Evolutionary conservation across 2,888 invertebrate species (phyloP).

Genomic region (Sinohyriopsis cumingii): DNA sequence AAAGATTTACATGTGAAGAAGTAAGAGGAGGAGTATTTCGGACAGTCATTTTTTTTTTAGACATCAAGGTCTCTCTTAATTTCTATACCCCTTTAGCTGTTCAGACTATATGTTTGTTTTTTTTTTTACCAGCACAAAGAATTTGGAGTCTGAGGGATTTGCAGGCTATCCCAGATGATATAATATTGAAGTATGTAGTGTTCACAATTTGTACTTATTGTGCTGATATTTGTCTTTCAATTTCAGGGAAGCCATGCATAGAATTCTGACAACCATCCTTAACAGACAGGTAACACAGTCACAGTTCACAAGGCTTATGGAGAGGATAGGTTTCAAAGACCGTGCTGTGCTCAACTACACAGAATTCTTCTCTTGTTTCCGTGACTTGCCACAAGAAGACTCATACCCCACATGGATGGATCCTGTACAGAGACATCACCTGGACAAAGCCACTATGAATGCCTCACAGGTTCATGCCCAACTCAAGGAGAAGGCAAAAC

Average conservation of each 20-base stretch:
- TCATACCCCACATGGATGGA: slow-evolving; percentile 69
- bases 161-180: too few relatives aligned
- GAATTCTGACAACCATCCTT: slow-evolving; percentile 63
- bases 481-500: slow-evolving; percentile 67
- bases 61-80: too few relatives aligned
- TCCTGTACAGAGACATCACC: slow-evolving; percentile 58
- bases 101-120: too few relatives aligned
- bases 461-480: slow-evolving; percentile 66
- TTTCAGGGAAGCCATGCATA: slow-evolving; percentile 66
- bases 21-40: too few relatives aligned
- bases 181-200: too few relatives aligned
- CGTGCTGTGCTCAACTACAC: slow-evolving; percentile 61
- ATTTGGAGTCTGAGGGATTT: too few relatives aligned
- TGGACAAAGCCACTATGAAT: slow-evolving; percentile 59
- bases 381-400: slow-evolving; percentile 51
- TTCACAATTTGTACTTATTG: background rate
- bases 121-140: too few relatives aligned
- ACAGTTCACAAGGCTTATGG: slow-evolving; percentile 58
- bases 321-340: slow-evolving; percentile 60
- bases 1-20: too few relatives aligned
- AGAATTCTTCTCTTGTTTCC: slow-evolving; percentile 67
- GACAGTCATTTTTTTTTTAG: too few relatives aligned
- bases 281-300: slow-evolving; percentile 54
- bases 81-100: too few relatives aligned
- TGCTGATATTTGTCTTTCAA: background rate